Base-by-base conservation (phyloP, 2,113 vertebrate genomes). In the Brevimyrus niger region DNA sequence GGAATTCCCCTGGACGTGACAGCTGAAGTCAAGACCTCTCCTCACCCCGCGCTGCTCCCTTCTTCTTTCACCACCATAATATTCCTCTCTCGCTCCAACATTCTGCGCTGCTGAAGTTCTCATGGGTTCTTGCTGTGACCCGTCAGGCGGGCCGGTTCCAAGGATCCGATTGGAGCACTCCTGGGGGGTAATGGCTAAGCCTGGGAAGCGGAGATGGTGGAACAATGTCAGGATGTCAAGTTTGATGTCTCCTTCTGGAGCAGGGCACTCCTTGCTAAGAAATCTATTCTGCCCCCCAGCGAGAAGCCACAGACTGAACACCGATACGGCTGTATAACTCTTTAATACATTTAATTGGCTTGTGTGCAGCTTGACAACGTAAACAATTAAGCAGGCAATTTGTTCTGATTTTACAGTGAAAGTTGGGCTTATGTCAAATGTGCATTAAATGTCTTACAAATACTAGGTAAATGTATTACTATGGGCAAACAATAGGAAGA, bases 1-100 rank as follows among this genome's bases (percentile, higher is more conserved):
- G 92, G 89, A 88, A 90, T 92, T 92, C 89, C 50, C 90, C 89
- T 86, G 93, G 91, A 87, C 17, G 21, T 88, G 76, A 91, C 92
- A 82, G 91, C 91, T 89, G 89, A 90, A 91, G 19, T 48, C 87
- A 55, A 92, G 90, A 91, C 84, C 90, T 88, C 89, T 58, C 85
- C 55, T 23, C 86, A 65, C 27, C 61, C 47, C 31, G 21, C 31
- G 3, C 73, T 80, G 88, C 50, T 88, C 44, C 46, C 35, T 19
- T 42, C 46, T 47, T 80, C 82, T n/a, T 88, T 76, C 46, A 23
- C n/a, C 47, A 85, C 42, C 10, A 9, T 73, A 73, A 76, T 73
- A 69, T 27, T 88, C 46, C n/a, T 38, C 48, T 80, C 53, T 44
- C 35, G 44, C 10, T 17, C 48, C 42, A 21, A 13, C 61, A 31